Percentiles rank a stretch among this genome's conserved stretches.
These are phyloP conservation scores for Frankliniella fusca DNA, from an alignment of 2,888 invertebrate genomes.

Conservation along the genomic window DNA sequence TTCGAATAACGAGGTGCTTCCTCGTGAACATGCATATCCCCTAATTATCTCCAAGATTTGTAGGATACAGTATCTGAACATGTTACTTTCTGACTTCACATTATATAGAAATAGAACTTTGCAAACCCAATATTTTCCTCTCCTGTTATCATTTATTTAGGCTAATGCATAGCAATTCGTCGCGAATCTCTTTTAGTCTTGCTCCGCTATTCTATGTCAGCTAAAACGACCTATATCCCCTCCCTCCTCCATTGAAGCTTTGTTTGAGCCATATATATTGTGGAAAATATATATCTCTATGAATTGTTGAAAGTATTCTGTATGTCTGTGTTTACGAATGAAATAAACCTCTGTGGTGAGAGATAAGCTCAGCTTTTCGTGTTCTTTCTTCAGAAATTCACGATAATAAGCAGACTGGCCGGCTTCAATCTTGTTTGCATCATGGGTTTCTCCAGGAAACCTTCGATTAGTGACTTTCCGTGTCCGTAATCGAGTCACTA, in stretches of 20 bases:
- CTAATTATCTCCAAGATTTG: too few relatives aligned
- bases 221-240: neutral
- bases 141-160: too few relatives aligned
- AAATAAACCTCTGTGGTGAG: conserved; percentile 22
- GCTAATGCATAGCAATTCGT: too few relatives aligned
- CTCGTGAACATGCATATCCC: too few relatives aligned
- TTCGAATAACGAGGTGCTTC: too few relatives aligned
- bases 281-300: conserved; percentile 6
- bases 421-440: neutral
- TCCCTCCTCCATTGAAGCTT: conserved; percentile 16
- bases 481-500: too few relatives aligned
- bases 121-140: too few relatives aligned
- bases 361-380: conserved; percentile 16
- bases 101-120: too few relatives aligned
- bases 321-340: conserved; percentile 16
- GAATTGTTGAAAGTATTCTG: neutral
- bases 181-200: neutral
- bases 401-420: neutral
- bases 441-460: too few relatives aligned
- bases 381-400: neutral
- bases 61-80: too few relatives aligned
- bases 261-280: conserved; percentile 16
- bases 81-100: too few relatives aligned
- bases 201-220: neutral
- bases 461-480: too few relatives aligned